Percentiles rank a stretch among this genome's conserved stretches.
phyloP scores from a whole-genome alignment of 2,888 invertebrate genomes.

The Scaptomyza reducta region DNA sequence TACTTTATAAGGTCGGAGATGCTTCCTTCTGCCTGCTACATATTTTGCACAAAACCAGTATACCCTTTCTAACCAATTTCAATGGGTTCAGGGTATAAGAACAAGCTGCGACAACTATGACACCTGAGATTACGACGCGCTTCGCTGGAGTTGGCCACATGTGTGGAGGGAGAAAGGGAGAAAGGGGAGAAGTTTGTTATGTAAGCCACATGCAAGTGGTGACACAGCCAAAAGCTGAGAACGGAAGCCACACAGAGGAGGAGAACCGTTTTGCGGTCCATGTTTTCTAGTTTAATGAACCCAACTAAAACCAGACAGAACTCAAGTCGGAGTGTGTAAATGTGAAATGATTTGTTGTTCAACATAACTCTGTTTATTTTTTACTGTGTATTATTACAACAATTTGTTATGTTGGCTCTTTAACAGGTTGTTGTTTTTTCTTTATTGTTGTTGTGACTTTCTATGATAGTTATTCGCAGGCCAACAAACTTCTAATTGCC shows the following conservation, averaged over 20 bases:
- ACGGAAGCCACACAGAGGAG: conserved; percentile 64
- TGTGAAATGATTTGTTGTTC: conserved; percentile 73
- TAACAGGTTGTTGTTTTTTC: conserved; percentile 14
- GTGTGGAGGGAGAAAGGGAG: background rate
- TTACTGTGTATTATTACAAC: conserved; percentile 65
- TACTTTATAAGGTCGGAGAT: too few species aligned
- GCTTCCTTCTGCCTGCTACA: too few species aligned
- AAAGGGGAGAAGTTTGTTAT: conserved; percentile 27
- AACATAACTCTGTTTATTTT: conserved; percentile 53
- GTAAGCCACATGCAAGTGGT: conserved; percentile 48
- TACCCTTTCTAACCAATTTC: too few species aligned
- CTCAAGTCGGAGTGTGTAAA: conserved; percentile 34
- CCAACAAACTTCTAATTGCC: conserved; percentile 76
- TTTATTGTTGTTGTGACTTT: conserved; percentile 13
- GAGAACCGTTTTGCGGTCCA: conserved; percentile 38
- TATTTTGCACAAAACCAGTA: too few species aligned
- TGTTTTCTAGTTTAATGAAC: conserved; percentile 78
- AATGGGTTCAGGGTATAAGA: too few species aligned
- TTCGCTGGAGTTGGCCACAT: conserved; percentile 44
- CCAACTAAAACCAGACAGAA: conserved; percentile 21
- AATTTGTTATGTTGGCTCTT: conserved; percentile 59
- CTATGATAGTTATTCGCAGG: conserved; percentile 46
- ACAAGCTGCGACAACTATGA: conserved; percentile 45
- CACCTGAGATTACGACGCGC: conserved; percentile 64
- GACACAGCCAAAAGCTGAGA: conserved; percentile 65